A percentile compares a stretch with the other conserved stretches of the same genome.
phyloP scores from a whole-genome alignment of 2,113 vertebrate genomes.

The Uria aalge region DNA sequence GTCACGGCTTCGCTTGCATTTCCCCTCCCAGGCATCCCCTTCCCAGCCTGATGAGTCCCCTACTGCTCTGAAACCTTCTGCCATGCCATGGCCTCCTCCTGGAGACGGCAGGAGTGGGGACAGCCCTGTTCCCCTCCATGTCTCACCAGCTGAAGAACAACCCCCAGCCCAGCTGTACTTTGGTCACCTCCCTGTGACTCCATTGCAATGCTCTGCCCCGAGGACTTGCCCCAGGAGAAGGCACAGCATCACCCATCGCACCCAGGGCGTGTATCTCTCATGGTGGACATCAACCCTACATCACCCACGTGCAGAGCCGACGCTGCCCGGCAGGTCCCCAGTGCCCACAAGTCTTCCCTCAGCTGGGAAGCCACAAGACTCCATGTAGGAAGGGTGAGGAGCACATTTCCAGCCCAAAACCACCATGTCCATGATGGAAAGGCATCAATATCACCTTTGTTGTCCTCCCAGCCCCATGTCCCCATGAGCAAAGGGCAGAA shows the following conservation, averaged over 20 bases:
- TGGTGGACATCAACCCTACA: not conserved
- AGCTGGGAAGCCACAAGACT: not conserved
- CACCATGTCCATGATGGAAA: not conserved
- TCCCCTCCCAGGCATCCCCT: not conserved
- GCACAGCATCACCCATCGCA: not conserved
- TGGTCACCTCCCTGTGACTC: not conserved
- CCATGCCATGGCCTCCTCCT: not conserved
- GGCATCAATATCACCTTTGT: not conserved
- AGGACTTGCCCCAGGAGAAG: not conserved
- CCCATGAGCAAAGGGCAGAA: not conserved
- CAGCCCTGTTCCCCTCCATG: not conserved
- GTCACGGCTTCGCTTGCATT: not conserved
- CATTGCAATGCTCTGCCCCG: accelerated
- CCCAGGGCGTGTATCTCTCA: not conserved
- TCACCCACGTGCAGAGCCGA: not conserved
- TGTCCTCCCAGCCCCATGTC: not conserved
- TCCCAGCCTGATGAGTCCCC: not conserved
- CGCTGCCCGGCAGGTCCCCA: not conserved
- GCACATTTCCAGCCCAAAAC: not conserved
- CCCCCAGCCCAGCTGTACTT: not conserved
- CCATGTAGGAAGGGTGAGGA: not conserved
- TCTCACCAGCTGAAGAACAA: not conserved
- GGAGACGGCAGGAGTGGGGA: not conserved
- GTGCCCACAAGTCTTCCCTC: not conserved
- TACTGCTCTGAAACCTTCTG: not conserved